A percentile compares a stretch with the other conserved stretches of the same genome.
These are phyloP conservation scores for Calameuta idolon DNA, from an alignment of 2,888 invertebrate genomes.

Conservation along the genomic window DNA sequence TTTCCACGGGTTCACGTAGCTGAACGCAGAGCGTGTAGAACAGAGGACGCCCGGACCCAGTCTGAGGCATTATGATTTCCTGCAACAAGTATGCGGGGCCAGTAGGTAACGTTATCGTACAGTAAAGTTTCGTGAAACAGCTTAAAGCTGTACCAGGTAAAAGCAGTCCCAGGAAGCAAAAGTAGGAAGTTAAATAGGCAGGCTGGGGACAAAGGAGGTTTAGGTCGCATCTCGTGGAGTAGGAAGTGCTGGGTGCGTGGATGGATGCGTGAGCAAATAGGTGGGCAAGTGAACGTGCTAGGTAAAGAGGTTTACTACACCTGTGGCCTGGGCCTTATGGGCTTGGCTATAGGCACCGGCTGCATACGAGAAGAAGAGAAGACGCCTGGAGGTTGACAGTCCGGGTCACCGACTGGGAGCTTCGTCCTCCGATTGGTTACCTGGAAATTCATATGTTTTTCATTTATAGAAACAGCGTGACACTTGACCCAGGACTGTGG, in stretches of 20 bases:
- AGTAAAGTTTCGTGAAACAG: not conserved
- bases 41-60: not conserved
- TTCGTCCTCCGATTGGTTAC: conserved; percentile 44
- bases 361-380: conserved; percentile 22
- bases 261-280: not conserved
- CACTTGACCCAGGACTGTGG: not conserved
- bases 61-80: not conserved
- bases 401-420: conserved; percentile 39
- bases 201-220: not conserved
- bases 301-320: conserved; percentile 56
- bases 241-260: not conserved
- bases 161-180: not conserved
- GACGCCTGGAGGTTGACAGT: conserved; percentile 35
- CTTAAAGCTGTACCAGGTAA: not conserved
- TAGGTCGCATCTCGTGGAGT: conserved; percentile 3
- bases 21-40: not conserved
- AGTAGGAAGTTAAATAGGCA: not conserved
- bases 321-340: conserved; percentile 48
- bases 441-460: conserved; percentile 53
- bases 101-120: not conserved
- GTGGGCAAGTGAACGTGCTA: conserved; percentile 15
- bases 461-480: conserved; percentile 25
- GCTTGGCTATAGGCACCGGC: conserved; percentile 40
- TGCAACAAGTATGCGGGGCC: not conserved
- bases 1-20: not conserved